Evolutionary conservation across 2,113 vertebrate species (phyloP), one percentile per base, ranked within the genome.

Genomic region (Lanius ludovicianus): DNA sequence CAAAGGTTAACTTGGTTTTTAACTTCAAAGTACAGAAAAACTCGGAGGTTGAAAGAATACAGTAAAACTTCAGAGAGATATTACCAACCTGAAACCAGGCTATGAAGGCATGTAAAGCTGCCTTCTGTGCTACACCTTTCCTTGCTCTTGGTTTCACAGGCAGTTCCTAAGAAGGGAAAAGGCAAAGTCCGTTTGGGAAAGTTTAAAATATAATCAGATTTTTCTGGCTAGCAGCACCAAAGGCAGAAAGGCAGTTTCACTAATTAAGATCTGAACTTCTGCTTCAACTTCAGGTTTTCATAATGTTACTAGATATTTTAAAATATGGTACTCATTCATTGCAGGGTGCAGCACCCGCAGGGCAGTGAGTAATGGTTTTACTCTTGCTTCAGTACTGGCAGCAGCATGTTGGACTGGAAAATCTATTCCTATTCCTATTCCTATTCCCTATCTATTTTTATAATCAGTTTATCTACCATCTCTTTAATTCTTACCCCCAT

Each of bases 281-380:
- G 71, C 90, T 93, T 91, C 9, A 0, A 83, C 70, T 96, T 79
- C 67, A 87, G 74, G 46, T 93, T 93, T 95, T 90, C 82, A n/a
- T 80, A 50, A 90, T 70, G 56, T 41, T 96, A 80, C 73, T 49
- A 84, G 91, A 42, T 93, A 89, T 91, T 89, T 89, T 50, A 93
- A 93, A 96, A 90, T 77, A 86, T 10, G 68, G 92, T 86, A 57
- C 85, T 96, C 90, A 65, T 80, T 86, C 71, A 78, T 24, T 85
- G 82, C 68, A 90, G 95, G 93, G 93, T 41, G 93, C 93, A 96
- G 90, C 76, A 92, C 85, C 95, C 92, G 47, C 92, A 84, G 93
- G 95, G 93, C 92, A 90, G n/a, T 95, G 95, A 97, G 93, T 96
- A 97, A 97, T 95, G 93, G 88, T 80, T 96, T 92, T 93, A 95